phyloP scores from a whole-genome alignment of 2,113 vertebrate species.

The Prinia subflava region DNA sequence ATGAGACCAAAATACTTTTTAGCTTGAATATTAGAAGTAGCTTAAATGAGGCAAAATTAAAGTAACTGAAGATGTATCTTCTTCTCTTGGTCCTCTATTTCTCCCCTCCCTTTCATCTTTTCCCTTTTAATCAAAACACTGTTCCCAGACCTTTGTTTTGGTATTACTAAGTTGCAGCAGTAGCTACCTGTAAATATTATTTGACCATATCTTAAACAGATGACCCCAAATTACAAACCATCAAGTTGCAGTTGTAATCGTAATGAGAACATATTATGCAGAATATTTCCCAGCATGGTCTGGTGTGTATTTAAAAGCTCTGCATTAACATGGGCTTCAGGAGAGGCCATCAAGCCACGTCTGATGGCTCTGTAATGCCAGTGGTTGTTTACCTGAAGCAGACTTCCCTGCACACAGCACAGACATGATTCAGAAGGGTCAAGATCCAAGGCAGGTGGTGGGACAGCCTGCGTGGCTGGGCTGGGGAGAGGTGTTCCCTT shows the following conservation, averaged over 20 bases:
- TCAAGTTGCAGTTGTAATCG: background rate
- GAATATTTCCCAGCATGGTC: background rate
- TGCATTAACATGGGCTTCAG: background rate
- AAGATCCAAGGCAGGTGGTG: background rate
- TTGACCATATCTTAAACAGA: background rate
- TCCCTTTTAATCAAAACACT: background rate
- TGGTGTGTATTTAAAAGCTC: background rate
- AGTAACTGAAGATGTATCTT: background rate
- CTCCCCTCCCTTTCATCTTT: background rate
- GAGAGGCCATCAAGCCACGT: background rate
- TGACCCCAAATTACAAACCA: background rate
- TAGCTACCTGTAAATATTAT: background rate
- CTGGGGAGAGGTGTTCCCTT: background rate
- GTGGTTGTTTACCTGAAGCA: background rate
- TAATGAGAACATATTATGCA: background rate
- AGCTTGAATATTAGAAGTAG: background rate
- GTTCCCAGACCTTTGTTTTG: background rate
- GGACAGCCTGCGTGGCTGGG: background rate
- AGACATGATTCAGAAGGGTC: background rate
- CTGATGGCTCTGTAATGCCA: background rate
- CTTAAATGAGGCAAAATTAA: background rate
- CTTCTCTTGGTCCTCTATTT: accelerated
- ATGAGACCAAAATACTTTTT: background rate
- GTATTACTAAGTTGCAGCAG: background rate
- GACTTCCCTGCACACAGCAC: background rate